Percentiles rank a stretch among this genome's conserved stretches.
These are phyloP conservation scores for Drosophila dunni DNA, from an alignment of 1,140 invertebrate genomes.

Conservation along the genomic window DNA sequence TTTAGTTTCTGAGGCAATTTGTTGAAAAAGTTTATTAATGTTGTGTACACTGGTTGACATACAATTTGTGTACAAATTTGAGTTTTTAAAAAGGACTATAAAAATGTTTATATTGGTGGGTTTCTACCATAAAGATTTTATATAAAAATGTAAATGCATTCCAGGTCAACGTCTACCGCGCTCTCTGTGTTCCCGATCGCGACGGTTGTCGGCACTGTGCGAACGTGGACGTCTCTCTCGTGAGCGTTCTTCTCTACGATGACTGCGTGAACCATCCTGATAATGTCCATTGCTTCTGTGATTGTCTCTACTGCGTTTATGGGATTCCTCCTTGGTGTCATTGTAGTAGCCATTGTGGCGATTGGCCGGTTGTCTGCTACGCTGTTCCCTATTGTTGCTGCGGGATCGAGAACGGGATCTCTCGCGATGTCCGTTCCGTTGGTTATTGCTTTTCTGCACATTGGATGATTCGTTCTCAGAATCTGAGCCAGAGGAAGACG, in stretches of 20 bases:
- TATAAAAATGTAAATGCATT: conserved; percentile 41
- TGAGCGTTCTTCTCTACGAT: conserved; percentile 34
- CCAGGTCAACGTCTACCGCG: conserved; percentile 45
- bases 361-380: neutral
- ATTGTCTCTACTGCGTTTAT: conserved; percentile 29
- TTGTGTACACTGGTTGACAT: neutral
- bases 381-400: conserved; percentile 28
- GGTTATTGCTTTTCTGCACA: conserved; percentile 11
- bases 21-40: too few species aligned
- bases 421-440: conserved; percentile 2
- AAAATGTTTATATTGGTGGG: conserved; percentile 37
- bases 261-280: conserved; percentile 44
- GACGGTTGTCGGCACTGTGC: conserved; percentile 26
- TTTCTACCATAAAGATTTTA: neutral
- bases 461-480: conserved; percentile 46
- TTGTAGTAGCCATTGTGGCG: conserved; percentile 10
- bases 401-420: conserved; percentile 30
- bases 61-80: neutral
- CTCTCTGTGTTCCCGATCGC: conserved; percentile 49
- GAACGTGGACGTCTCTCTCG: conserved; percentile 36
- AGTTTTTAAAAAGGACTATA: neutral
- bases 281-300: conserved; percentile 24
- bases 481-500: conserved; percentile 52
- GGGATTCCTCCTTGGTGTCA: conserved; percentile 8
- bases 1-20: too few species aligned